Evolutionary conservation across 2,888 invertebrate species (phyloP).

Genomic region (Mystacides longicornis): DNA sequence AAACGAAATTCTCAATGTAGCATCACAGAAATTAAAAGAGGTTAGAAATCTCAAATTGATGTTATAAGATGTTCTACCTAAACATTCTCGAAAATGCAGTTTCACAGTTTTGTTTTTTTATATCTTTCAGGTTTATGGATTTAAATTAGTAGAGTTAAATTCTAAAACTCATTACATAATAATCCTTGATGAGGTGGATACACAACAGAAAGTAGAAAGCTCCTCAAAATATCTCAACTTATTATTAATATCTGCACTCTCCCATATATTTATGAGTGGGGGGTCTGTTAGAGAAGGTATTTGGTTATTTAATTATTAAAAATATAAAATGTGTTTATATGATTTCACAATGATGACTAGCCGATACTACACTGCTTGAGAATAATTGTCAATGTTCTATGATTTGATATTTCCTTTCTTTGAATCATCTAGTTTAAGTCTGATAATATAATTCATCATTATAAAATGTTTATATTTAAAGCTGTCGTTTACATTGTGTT

Average conservation of each 20-base stretch:
- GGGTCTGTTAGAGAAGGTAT: slow-evolving; percentile 45
- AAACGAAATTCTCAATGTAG: slow-evolving; percentile 7
- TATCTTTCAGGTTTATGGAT: slow-evolving; percentile 19
- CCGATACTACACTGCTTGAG: slow-evolving; percentile 22
- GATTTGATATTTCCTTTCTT: slow-evolving; percentile 19
- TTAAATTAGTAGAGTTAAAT: slow-evolving; percentile 16
- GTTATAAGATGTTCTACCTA: neutral
- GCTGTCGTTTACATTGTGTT: neutral
- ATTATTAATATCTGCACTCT: slow-evolving; percentile 40
- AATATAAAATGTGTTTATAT: neutral
- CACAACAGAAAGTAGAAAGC: slow-evolving; percentile 1
- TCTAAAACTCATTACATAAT: slow-evolving; percentile 20
- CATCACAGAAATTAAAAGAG: slow-evolving; percentile 8
- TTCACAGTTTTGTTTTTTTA: too few species aligned
- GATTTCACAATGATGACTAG: slow-evolving; percentile 13
- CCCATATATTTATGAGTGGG: slow-evolving; percentile 49
- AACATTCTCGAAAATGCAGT: too few species aligned
- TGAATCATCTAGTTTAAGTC: slow-evolving; percentile 26
- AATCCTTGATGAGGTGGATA: slow-evolving; percentile 12
- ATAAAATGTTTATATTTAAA: neutral
- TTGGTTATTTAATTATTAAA: slow-evolving; percentile 6
- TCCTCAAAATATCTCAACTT: too few species aligned
- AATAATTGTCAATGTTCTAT: slow-evolving; percentile 15
- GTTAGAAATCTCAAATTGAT: slow-evolving; percentile 5
- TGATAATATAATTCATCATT: slow-evolving; percentile 15